These are phyloP conservation scores for Parus major DNA, from an alignment of 2,113 vertebrate genomes.

Conservation along the genomic window DNA sequence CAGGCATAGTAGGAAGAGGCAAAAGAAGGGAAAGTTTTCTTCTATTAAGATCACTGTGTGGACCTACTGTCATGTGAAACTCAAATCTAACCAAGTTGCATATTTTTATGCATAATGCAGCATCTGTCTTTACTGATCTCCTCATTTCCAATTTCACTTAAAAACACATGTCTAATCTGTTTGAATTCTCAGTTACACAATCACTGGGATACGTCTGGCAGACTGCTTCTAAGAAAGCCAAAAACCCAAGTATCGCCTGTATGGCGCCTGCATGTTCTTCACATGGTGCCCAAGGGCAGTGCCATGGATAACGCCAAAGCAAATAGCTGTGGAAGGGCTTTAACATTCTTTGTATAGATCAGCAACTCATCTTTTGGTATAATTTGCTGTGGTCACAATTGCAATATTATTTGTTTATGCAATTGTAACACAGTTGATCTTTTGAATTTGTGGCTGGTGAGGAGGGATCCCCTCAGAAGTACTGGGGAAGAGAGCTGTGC, in stretches of 20 bases:
- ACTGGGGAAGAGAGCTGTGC: not conserved
- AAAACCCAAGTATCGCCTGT: not conserved
- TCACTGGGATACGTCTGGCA: not conserved
- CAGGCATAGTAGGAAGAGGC: not conserved
- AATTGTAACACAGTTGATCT: not conserved
- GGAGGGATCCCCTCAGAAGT: not conserved
- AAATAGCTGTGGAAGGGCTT: not conserved
- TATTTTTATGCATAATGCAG: slow-evolving; percentile 3
- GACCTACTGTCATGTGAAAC: not conserved
- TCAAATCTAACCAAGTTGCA: not conserved
- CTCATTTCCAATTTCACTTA: slow-evolving; percentile 27
- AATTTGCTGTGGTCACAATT: not conserved
- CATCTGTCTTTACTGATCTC: slow-evolving; percentile 38
- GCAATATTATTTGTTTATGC: not conserved
- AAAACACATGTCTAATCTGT: slow-evolving; percentile 44
- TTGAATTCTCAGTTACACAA: slow-evolving; percentile 25
- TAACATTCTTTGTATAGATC: not conserved
- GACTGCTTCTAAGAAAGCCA: not conserved
- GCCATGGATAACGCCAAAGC: not conserved
- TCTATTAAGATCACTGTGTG: not conserved
- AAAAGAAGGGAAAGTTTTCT: not conserved
- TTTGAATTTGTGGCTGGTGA: not conserved
- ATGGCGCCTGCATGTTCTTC: not conserved
- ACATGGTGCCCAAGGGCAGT: not conserved
- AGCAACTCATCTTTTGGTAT: not conserved